Percentiles rank a stretch among this genome's conserved stretches.
These are phyloP conservation scores for Drosophila lowei DNA, from an alignment of 1,140 invertebrate genomes.

Conservation along the genomic window DNA sequence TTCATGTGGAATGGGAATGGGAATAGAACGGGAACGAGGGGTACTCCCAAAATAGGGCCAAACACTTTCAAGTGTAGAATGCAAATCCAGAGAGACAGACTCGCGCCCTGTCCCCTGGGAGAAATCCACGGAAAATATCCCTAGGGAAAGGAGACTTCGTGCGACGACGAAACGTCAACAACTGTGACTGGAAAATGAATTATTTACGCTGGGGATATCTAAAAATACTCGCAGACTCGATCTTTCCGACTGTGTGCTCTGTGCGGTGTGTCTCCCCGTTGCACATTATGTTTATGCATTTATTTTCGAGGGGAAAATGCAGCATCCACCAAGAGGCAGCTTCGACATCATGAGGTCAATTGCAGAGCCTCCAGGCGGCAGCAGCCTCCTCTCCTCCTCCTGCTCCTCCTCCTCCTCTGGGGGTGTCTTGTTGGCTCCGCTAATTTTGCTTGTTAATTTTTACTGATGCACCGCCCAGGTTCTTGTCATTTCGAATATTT, in stretches of 20 bases:
- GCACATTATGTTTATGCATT: constrained; percentile 46
- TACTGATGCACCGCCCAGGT: constrained; percentile 39
- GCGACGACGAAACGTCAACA: constrained; percentile 67
- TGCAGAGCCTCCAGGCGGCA: constrained; percentile 28
- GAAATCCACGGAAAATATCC: constrained; percentile 27
- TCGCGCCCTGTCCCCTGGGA: constrained; percentile 45
- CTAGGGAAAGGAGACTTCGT: constrained; percentile 32
- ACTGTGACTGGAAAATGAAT: constrained; percentile 82
- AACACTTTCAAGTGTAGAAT: constrained; percentile 72
- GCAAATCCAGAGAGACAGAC: constrained; percentile 51
- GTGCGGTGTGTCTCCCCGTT: background rate
- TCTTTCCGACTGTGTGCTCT: background rate
- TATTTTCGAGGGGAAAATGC: constrained; percentile 34
- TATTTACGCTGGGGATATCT: constrained; percentile 70
- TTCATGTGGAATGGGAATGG: constrained; percentile 3
- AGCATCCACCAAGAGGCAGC: constrained; percentile 18
- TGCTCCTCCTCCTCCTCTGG: background rate
- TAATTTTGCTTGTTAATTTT: constrained; percentile 56
- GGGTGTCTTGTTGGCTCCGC: constrained; percentile 41
- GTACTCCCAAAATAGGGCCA: constrained; percentile 52
- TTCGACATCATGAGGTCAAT: constrained; percentile 57
- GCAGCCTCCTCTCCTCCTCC: constrained; percentile 1
- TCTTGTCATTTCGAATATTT: constrained; percentile 68
- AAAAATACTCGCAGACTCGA: constrained; percentile 57
- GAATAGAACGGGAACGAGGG: constrained; percentile 12